phyloP scores from a whole-genome alignment of 2,888 invertebrate species.

The Arctia plantaginis region DNA sequence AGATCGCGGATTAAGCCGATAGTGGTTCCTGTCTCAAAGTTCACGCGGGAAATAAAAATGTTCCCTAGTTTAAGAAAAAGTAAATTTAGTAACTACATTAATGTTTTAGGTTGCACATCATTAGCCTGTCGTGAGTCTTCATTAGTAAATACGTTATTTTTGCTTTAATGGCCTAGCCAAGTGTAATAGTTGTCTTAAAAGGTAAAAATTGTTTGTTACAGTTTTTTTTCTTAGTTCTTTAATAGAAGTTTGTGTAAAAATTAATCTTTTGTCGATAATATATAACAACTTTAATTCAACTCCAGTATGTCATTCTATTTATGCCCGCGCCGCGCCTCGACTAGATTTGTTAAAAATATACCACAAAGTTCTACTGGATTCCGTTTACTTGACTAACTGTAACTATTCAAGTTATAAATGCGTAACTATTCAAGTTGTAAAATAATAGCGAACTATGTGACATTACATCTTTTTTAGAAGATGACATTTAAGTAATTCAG shows the following conservation, averaged over 20 bases:
- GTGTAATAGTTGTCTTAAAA: not conserved
- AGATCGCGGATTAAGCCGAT: constrained; percentile 66
- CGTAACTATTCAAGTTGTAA: too few species aligned
- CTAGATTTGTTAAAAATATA: constrained; percentile 62
- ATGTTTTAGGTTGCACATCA: constrained; percentile 36
- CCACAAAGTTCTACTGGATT: constrained; percentile 46
- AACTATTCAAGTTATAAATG: too few species aligned
- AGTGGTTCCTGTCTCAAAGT: constrained; percentile 51
- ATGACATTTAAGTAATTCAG: too few species aligned
- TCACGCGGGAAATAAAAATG: constrained; percentile 46
- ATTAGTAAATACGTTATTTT: constrained; percentile 18
- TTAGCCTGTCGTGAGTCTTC: constrained; percentile 27
- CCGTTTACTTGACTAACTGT: constrained; percentile 12
- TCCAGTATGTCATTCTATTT: constrained; percentile 54
- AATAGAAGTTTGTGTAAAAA: not conserved
- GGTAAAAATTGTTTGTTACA: not conserved
- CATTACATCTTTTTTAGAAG: too few species aligned
- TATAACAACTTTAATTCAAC: constrained; percentile 43
- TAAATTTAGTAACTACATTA: constrained; percentile 36
- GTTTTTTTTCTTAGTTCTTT: not conserved
- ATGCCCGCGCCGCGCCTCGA: constrained; percentile 39
- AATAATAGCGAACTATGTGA: too few species aligned
- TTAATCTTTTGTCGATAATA: constrained; percentile 18
- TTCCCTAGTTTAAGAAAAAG: constrained; percentile 38
- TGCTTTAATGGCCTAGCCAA: not conserved